Evolutionary conservation across 2,888 invertebrate genomes (phyloP).

Genomic region (Phaedon cochleariae): DNA sequence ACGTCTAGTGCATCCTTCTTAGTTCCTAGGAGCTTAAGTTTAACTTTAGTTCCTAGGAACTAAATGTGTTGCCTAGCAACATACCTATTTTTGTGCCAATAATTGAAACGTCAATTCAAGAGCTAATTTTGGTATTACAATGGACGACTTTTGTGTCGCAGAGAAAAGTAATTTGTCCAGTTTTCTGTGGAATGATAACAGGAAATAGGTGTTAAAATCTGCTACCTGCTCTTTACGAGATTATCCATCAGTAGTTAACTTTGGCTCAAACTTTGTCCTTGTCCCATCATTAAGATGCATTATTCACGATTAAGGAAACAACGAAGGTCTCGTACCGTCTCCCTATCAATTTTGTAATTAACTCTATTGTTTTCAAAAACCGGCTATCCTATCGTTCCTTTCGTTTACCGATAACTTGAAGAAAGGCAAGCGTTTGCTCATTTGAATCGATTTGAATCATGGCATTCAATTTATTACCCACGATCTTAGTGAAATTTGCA

Average conservation of each 20-base stretch:
- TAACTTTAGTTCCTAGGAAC: too few species aligned
- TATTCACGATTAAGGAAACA: conserved; percentile 34
- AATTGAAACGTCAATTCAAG: too few species aligned
- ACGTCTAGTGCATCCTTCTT: too few species aligned
- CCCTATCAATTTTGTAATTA: conserved; percentile 10
- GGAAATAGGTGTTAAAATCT: neutral
- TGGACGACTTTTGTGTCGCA: too few species aligned
- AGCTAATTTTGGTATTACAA: too few species aligned
- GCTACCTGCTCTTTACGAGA: conserved; percentile 9
- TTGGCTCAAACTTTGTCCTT: conserved; percentile 55
- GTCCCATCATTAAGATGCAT: conserved; percentile 37
- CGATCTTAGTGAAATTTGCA: conserved; percentile 27
- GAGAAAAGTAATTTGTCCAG: neutral
- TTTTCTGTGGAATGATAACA: neutral
- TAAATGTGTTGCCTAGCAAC: too few species aligned
- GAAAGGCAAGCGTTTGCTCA: neutral
- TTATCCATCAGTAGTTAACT: conserved; percentile 25
- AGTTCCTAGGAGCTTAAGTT: too few species aligned
- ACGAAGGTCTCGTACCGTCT: conserved; percentile 35
- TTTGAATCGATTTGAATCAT: neutral
- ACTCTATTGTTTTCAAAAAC: conserved; percentile 14
- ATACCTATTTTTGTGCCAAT: too few species aligned
- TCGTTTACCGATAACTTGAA: neutral
- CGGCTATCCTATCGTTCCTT: neutral
- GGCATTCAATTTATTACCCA: conserved; percentile 23